Evolutionary conservation across 2,797 vertebrate species (phyloP), one percentile per base, ranked within the genome.

Genomic region (Anableps anableps): DNA sequence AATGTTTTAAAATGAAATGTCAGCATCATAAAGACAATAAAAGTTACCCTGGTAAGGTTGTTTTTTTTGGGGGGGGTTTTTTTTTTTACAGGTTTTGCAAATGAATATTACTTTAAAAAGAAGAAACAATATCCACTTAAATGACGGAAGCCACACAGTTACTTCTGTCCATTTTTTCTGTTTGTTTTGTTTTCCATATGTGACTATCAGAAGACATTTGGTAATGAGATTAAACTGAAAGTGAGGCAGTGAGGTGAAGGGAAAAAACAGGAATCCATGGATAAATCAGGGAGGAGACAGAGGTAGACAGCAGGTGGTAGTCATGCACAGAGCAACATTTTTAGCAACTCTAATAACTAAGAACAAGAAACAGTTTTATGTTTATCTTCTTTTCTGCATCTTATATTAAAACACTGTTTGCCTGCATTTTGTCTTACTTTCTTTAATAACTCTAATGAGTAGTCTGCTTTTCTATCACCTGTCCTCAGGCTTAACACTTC

Each of bases 241-340:
- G 72, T 0, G 87, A 89, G 89, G 88, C 89, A 16, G 88, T 89
- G 91, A 88, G 91, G 91, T 50, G 50, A 53, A 68, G 31, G 81
- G 90, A 95, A 92, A 90, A 85, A 83, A 89, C 88, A 90, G 92
- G 53, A 87, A 91, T 88, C 91, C 11, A 29, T 11, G 90, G 91
- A 60, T 14, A 62, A 55, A 72, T 72, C n/a, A 62, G 73, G 84
- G 85, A 85, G 86, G 85, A 84, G 86, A 89, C 60, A 55, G 83
- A 92, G 91, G 88, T 88, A 92, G 88, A 89, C 89, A 93, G 92
- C 88, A 92, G 90, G 92, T 90, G 92, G 90, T 92, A 88, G 88
- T 93, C 90, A 91, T 88, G 89, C 88, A 94, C 91, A 93, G 88
- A 92, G 77, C 82, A 92, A 92, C 81, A 80, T 85, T 89, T 92